These are phyloP conservation scores for Drosophila prolongata DNA, from an alignment of 2,888 invertebrate species.

Conservation along the genomic window DNA sequence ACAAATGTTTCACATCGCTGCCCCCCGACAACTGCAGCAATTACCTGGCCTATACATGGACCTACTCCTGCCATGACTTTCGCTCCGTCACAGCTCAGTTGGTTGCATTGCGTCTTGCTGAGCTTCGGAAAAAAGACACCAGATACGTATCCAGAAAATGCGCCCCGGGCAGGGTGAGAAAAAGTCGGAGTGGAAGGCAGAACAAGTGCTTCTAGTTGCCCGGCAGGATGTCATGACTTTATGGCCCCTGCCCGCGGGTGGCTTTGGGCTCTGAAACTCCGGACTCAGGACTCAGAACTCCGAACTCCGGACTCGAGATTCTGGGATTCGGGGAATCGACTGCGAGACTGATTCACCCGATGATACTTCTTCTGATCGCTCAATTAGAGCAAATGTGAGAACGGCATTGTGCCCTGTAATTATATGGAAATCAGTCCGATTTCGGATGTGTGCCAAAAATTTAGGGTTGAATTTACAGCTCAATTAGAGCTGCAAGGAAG, in stretches of 20 bases:
- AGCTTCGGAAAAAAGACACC: slow-evolving; percentile 43
- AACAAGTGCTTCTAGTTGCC: slow-evolving; percentile 77
- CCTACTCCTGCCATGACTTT: slow-evolving; percentile 17
- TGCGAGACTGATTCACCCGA: slow-evolving; percentile 15
- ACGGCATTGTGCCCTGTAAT: slow-evolving; percentile 50
- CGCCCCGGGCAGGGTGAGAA: slow-evolving; percentile 42
- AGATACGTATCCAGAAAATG: slow-evolving; percentile 28
- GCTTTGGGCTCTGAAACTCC: slow-evolving; percentile 5
- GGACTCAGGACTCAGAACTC: no score
- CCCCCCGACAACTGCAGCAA: slow-evolving; percentile 71
- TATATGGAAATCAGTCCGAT: slow-evolving; percentile 49
- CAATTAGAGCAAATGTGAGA: slow-evolving; percentile 64
- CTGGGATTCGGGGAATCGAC: slow-evolving; percentile 15
- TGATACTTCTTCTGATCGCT: slow-evolving; percentile 59
- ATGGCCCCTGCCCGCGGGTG: slow-evolving; percentile 44
- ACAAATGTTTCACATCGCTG: slow-evolving; percentile 82
- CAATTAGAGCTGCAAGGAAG: slow-evolving; percentile 24
- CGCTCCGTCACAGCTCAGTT: slow-evolving; percentile 74
- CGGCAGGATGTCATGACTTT: slow-evolving; percentile 63
- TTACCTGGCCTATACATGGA: slow-evolving; percentile 56
- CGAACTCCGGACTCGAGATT: not conserved
- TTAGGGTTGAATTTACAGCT: slow-evolving; percentile 36
- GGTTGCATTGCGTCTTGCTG: slow-evolving; percentile 66
- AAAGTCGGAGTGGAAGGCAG: slow-evolving; percentile 39
- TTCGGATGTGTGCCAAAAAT: slow-evolving; percentile 42